A percentile compares a stretch with the other conserved stretches of the same genome.
phyloP scores from a whole-genome alignment of 2,797 vertebrate species.

The Gambusia yucatana region DNA sequence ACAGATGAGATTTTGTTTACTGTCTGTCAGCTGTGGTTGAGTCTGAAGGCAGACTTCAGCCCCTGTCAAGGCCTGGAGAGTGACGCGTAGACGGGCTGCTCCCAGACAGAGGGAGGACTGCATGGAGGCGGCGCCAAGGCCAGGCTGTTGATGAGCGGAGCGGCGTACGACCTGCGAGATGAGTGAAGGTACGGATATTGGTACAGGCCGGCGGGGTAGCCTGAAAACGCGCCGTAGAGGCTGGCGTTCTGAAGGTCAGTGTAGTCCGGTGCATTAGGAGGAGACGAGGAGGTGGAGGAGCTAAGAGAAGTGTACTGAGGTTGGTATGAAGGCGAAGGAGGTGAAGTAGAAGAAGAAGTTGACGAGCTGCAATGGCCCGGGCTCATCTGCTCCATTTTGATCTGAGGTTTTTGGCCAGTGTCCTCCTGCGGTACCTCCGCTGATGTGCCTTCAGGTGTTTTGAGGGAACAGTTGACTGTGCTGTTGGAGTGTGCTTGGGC shows the following conservation, averaged over 20 bases:
- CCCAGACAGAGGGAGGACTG: slow-evolving; percentile 88
- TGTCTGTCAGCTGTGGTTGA: not conserved
- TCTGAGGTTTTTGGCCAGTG: slow-evolving; percentile 79
- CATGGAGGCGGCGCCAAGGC: slow-evolving; percentile 84
- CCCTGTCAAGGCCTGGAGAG: slow-evolving; percentile 83
- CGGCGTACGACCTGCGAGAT: slow-evolving; percentile 84
- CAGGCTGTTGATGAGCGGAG: slow-evolving; percentile 86
- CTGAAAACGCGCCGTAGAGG: slow-evolving; percentile 86
- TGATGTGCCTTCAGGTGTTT: slow-evolving; percentile 48
- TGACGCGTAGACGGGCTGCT: slow-evolving; percentile 89
- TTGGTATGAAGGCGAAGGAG: slow-evolving; percentile 69
- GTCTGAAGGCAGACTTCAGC: not conserved
- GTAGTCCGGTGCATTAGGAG: slow-evolving; percentile 86
- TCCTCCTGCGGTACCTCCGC: slow-evolving; percentile 63
- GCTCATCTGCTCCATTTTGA: slow-evolving; percentile 92
- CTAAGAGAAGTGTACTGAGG: slow-evolving; percentile 78
- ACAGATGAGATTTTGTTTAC: not conserved
- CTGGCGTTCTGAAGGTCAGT: slow-evolving; percentile 87
- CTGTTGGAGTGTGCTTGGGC: slow-evolving; percentile 60
- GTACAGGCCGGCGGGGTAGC: slow-evolving; percentile 87
- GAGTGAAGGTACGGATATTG: slow-evolving; percentile 91
- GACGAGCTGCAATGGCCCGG: slow-evolving; percentile 84
- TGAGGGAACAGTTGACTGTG: slow-evolving; percentile 36
- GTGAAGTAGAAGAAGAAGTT: slow-evolving; percentile 75
- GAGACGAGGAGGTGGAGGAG: slow-evolving; percentile 73